These are phyloP conservation scores for Oscheius sp. DNA, from an alignment of 2,888 invertebrate genomes.

Conservation along the genomic window DNA sequence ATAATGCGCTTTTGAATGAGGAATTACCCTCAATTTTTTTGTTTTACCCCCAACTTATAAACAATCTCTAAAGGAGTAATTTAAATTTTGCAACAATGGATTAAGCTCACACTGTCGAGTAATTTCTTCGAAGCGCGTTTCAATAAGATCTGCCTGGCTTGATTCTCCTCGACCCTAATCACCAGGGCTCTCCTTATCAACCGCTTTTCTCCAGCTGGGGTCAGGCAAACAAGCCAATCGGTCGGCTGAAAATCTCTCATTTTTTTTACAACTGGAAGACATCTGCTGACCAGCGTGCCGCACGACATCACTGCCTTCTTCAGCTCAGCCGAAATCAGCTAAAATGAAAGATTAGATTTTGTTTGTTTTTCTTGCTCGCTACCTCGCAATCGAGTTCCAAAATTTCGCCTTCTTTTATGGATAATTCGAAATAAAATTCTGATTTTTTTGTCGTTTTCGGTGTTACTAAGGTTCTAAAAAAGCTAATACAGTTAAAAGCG, in stretches of 20 bases:
- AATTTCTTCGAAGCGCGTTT: not conserved
- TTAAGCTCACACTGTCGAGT: not conserved
- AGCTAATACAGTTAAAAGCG: too few relatives aligned
- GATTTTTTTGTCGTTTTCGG: not conserved
- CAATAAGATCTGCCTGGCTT: not conserved
- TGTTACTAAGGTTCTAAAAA: not conserved
- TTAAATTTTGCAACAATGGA: too few relatives aligned
- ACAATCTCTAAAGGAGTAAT: too few relatives aligned
- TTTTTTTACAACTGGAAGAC: not conserved
- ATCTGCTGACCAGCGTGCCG: not conserved
- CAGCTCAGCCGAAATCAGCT: not conserved
- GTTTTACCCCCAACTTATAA: too few relatives aligned
- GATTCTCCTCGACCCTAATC: not conserved
- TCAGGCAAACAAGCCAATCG: slow-evolving; percentile 6
- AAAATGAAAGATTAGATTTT: not conserved
- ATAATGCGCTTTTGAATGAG: too few relatives aligned
- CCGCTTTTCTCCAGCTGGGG: not conserved
- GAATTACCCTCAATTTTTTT: too few relatives aligned
- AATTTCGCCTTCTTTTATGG: not conserved
- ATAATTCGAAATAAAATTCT: slow-evolving; percentile 5
- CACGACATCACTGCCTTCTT: slow-evolving; percentile 2
- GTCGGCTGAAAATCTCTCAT: not conserved
- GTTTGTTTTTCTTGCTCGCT: not conserved
- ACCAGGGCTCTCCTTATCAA: not conserved
- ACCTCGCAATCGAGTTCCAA: not conserved